Percentiles rank a stretch among this genome's conserved stretches.
These are phyloP conservation scores for Platichthys flesus DNA, from an alignment of 2,113 vertebrate genomes.

Conservation along the genomic window DNA sequence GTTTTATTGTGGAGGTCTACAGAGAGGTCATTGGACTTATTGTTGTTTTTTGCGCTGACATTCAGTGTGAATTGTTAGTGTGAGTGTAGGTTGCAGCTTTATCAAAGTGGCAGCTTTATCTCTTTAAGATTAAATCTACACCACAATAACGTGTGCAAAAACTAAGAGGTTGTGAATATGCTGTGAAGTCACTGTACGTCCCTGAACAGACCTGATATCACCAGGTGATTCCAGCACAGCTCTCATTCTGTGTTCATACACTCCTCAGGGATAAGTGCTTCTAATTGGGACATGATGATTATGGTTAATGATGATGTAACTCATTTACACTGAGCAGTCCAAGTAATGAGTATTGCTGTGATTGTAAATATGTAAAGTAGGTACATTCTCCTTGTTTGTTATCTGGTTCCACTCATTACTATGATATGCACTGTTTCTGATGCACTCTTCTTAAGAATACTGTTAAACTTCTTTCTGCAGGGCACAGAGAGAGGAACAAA, in stretches of 20 bases:
- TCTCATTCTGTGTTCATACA: background rate
- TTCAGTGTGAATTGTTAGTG: background rate
- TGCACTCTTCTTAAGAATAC: background rate
- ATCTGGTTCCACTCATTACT: background rate
- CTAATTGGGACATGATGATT: background rate
- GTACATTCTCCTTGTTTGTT: background rate
- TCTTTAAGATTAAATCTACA: background rate
- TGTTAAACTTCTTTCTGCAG: background rate
- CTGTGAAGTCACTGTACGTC: background rate
- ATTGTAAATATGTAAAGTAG: background rate
- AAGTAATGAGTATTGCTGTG: background rate
- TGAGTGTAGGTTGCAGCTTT: no score
- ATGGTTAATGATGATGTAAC: background rate
- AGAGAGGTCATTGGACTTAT: background rate
- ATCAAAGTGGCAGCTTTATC: background rate
- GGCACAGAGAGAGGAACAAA: slow-evolving; percentile 43
- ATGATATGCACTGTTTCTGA: background rate
- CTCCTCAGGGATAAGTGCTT: background rate
- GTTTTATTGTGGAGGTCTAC: background rate
- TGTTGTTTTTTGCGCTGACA: no score
- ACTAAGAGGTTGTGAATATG: background rate
- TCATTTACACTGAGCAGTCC: background rate
- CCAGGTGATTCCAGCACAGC: slow-evolving; percentile 3
- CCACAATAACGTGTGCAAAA: background rate
- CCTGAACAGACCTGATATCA: slow-evolving; percentile 7